Base-by-base conservation (phyloP, 2,797 vertebrate species). In the Threskiornis aethiopicus region DNA sequence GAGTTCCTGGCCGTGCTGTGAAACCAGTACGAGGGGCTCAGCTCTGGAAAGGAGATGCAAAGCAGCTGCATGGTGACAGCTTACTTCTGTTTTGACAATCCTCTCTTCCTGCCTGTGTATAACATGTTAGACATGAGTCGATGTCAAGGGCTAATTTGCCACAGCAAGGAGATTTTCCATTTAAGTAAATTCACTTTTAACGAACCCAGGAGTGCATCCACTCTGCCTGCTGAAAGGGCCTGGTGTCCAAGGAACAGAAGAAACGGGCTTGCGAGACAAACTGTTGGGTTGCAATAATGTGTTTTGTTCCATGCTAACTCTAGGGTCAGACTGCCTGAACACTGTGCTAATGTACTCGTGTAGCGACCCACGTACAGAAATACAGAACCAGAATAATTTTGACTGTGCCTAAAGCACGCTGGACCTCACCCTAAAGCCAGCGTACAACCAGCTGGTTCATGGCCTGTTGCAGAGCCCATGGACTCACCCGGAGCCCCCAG, bases 171-270 rank as follows among this genome's bases (percentile, higher is more conserved):
- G 26, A 52, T 84, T 64, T 77, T 76, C 77, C 3, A 3, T 77
- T 22, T 52, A 75, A 33, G 11, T 37, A 33, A 37, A 67, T 54
- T 28, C 0, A 39, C 51, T 92, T 81, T 71, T 67, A 83, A 21
- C 20, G 65, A 37, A 16, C 28, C 22, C 52, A 44, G 52, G 59
- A 87, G 22, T 2, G 1, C 65, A 20, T 39, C 52, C 1, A 0
- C 39, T 61, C 57, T 35, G 7, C 52, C 19, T 9, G 9, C 33
- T 54, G 35, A 35, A 57, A 25, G 49, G 21, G n/a, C 7, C 54
- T 39, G 0, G 0, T 44, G 18, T 39, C 6, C 0, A 0, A 41
- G 57, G 61, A 81, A 61, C 8, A 54, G 26, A 46, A 39, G 61
- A 25, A 44, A 24, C 0, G 1, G 55, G 31, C 26, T 89, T 0